Evolutionary conservation across 2,113 vertebrate genomes (phyloP).

Genomic region (Strigops habroptila): DNA sequence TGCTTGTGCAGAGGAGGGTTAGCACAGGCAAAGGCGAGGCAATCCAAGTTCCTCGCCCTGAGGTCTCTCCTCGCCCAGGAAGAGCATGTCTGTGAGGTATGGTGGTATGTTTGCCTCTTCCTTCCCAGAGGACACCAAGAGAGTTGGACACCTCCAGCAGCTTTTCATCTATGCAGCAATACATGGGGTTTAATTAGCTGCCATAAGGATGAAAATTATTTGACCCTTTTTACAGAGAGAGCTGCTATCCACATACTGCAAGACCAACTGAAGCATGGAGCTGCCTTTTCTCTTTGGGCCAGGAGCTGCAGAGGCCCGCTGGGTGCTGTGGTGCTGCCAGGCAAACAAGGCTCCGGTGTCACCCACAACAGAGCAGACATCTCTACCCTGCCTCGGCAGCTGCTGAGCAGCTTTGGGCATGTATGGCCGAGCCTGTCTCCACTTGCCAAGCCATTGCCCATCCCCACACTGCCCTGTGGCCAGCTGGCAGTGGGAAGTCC

Average conservation of each 20-base stretch:
- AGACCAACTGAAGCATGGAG: background rate
- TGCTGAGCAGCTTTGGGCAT: background rate
- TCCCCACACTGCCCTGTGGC: background rate
- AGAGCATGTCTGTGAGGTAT: rapidly evolving
- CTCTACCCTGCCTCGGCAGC: background rate
- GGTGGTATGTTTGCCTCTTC: no score
- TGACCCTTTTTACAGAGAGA: background rate
- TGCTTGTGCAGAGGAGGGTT: background rate
- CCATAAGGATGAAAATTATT: background rate
- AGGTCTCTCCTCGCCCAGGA: background rate
- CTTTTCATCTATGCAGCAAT: background rate
- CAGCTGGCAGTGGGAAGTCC: background rate
- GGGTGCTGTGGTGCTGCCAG: background rate
- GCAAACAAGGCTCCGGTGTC: no score
- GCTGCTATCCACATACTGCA: background rate
- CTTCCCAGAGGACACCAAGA: background rate
- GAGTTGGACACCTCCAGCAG: background rate
- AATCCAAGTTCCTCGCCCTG: rapidly evolving
- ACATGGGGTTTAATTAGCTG: background rate
- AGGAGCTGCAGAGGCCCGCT: background rate
- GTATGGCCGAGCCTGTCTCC: background rate
- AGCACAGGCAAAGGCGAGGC: background rate
- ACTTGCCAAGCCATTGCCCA: no score
- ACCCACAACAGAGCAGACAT: background rate
- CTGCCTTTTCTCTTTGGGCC: background rate